Conservation (phyloP, 2,113 vertebrate species). For the Apeltes quadracus region DNA sequence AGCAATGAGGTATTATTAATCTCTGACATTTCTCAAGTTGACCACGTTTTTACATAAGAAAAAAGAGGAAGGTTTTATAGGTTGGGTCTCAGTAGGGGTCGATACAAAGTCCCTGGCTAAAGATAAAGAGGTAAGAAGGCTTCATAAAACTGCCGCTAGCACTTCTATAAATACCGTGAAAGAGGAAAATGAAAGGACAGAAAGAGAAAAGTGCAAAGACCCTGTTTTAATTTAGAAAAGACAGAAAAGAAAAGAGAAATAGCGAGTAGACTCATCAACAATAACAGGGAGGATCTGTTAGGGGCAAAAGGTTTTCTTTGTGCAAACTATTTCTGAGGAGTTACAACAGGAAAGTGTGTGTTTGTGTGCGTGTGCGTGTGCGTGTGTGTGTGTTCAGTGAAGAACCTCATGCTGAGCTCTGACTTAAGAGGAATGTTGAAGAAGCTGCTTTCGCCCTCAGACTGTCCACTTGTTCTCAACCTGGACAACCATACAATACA, state of each 20-base stretch:
- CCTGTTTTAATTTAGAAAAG: slow-evolving; percentile 24
- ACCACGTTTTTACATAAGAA: background rate
- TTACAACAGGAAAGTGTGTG: slow-evolving; percentile 31
- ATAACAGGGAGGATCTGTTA: slow-evolving; percentile 31
- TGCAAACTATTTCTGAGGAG: slow-evolving; percentile 36
- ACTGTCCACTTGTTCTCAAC: slow-evolving; percentile 34
- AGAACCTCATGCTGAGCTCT: slow-evolving; percentile 65
- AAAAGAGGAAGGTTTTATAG: background rate
- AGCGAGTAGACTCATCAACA: slow-evolving; percentile 17
- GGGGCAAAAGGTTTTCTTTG: slow-evolving; percentile 38
- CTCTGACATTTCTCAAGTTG: background rate
- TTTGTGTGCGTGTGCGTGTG: slow-evolving; percentile 37
- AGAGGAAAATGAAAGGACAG: slow-evolving; percentile 5
- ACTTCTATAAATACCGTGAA: slow-evolving; percentile 6
- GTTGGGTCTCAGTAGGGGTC: background rate
- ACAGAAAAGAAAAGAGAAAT: slow-evolving; percentile 10
- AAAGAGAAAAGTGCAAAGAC: slow-evolving; percentile 32
- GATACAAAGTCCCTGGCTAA: background rate
- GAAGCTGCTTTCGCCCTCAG: slow-evolving; percentile 48
- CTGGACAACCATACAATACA: slow-evolving; percentile 7
- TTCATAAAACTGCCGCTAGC: slow-evolving; percentile 23
- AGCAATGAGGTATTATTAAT: background rate
- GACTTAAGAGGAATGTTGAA: slow-evolving; percentile 68
- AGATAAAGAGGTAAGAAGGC: background rate
- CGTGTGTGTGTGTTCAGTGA: slow-evolving; percentile 28